These are phyloP conservation scores for Microcebus lehilahytsara DNA, from an alignment of 2,113 vertebrate genomes.

Conservation along the genomic window DNA sequence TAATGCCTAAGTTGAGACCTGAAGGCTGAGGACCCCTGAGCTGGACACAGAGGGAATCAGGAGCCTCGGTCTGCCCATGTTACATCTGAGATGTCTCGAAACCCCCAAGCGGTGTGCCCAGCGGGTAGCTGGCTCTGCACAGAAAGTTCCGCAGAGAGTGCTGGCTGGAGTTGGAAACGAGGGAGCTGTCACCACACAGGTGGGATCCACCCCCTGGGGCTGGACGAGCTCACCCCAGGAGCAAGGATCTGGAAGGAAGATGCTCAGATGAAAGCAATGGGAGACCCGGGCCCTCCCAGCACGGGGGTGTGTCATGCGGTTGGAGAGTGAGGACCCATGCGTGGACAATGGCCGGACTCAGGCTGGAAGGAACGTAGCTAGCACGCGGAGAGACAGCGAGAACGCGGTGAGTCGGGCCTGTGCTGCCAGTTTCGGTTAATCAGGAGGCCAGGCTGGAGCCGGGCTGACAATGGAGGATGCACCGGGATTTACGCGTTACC, in stretches of 20 bases:
- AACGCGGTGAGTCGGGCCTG: background rate
- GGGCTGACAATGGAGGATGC: background rate
- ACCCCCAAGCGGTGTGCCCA: fast-evolving
- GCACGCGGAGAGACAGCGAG: background rate
- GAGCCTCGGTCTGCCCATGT: fast-evolving
- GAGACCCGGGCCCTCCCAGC: background rate
- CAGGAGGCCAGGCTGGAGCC: no score
- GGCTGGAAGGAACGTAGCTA: background rate
- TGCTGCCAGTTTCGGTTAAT: background rate
- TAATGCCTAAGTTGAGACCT: background rate
- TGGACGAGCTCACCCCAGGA: background rate
- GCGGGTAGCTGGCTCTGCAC: background rate
- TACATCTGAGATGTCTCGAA: background rate
- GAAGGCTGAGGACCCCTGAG: background rate
- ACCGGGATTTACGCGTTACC: background rate
- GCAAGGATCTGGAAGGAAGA: background rate
- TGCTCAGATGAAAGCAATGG: background rate
- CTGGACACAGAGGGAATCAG: background rate
- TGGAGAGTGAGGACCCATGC: background rate
- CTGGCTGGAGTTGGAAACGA: background rate
- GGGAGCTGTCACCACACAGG: background rate
- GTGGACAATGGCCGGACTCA: background rate
- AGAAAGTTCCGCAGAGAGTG: background rate
- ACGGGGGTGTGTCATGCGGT: background rate
- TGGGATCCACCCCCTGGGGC: no score